Base-by-base conservation (phyloP, 2,113 vertebrate species). In the Oryzias curvinotus region DNA sequence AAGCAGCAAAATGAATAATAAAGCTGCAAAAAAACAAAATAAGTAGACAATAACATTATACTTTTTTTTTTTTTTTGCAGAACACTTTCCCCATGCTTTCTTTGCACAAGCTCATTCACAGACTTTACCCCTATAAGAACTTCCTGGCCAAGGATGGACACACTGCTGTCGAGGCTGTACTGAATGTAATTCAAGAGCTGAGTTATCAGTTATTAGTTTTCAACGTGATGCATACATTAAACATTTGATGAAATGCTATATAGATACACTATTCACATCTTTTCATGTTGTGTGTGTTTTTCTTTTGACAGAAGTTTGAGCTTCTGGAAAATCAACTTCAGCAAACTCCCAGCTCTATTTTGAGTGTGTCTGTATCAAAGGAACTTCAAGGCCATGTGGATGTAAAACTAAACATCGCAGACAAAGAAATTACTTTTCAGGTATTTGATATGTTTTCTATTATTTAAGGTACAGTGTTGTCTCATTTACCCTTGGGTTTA, bases 81-180 rank as follows among this genome's bases (percentile, higher is more conserved):
- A 88, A 96, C 75, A 73, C 82, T 19, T 96, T 96, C 78, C 96
- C 96, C 60, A 93, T 88, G 92, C 91, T 96, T 90, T 93, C 96
- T 66, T 58, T 90, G 41, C 92, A 95, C 60, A 90, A 91, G 68
- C 65, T 93, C 7, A 57, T 98, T 65, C 92, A 93, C 26, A 90
- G 95, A 56, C 92, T 98, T 69, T 99, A 99, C 82, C 97, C 97
- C 0, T 96, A 96, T 66, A 70, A 84, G 44, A 61, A 92, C 80
- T 92, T 99, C 75, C 77, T 98, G 73, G 94, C 94, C 26, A 94
- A 93, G 18, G 97, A 99, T 52, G 97, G 96, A n/a, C 90, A 64
- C 68, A 91, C 86, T 19, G 94, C 96, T 4, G 95, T 99, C 16
- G 92, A 96, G 80, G 93, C 90, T 12, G 85, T 93, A 0, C 89